These are phyloP conservation scores for Mastomys coucha DNA, from an alignment of 2,113 vertebrate species.

Conservation along the genomic window DNA sequence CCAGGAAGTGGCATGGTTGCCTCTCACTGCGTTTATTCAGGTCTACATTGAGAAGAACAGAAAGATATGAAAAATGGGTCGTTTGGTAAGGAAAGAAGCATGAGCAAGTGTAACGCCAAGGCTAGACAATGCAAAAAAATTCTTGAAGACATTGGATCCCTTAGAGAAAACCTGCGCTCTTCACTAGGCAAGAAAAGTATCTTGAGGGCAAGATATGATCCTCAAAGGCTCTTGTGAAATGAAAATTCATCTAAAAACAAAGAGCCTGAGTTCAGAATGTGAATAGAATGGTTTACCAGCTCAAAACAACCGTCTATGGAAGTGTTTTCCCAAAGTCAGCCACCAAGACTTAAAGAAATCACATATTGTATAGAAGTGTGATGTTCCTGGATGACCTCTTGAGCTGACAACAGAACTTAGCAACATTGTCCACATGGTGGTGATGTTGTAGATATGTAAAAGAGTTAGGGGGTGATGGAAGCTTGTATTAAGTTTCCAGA, in stretches of 20 bases:
- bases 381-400: too few relatives aligned
- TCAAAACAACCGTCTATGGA: background rate
- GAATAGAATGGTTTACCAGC: background rate
- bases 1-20: background rate
- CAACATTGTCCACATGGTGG: background rate
- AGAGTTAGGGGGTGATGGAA: background rate
- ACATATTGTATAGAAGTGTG: too few relatives aligned
- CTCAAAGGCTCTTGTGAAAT: background rate
- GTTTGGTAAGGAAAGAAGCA: background rate
- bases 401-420: background rate
- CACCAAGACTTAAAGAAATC: background rate
- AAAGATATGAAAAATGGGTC: background rate
- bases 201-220: background rate
- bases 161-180: background rate
- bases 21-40: background rate
- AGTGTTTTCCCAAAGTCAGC: background rate
- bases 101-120: background rate
- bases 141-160: background rate
- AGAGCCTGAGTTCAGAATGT: background rate
- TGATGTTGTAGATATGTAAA: background rate
- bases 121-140: background rate
- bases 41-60: background rate
- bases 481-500: background rate
- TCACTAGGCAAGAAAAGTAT: background rate
- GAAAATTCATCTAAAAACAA: background rate